These are phyloP conservation scores for Autographa pulchrina DNA, from an alignment of 2,888 invertebrate species.

Conservation along the genomic window DNA sequence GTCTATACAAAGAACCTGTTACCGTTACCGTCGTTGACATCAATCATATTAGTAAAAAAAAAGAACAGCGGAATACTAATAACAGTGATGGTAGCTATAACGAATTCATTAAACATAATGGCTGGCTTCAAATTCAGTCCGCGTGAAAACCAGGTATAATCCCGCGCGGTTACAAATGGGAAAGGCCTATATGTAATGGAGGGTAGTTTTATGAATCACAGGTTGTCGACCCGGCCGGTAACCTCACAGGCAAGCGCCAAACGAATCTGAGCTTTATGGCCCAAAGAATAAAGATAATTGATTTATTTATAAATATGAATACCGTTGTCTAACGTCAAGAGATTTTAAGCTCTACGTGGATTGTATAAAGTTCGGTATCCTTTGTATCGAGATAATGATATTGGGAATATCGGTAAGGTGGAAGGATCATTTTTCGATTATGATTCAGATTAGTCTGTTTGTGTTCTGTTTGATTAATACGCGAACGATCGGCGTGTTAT, in stretches of 20 bases:
- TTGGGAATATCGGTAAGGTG: conserved; percentile 32
- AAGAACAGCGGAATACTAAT: neutral
- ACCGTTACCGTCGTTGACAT: neutral
- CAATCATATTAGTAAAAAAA: neutral
- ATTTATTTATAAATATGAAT: conserved; percentile 43
- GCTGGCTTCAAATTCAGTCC: conserved; percentile 52
- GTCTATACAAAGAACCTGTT: neutral
- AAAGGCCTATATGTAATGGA: conserved; percentile 70
- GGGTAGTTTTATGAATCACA: conserved; percentile 80
- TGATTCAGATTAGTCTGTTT: conserved; percentile 46
- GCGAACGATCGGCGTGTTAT: conserved; percentile 40
- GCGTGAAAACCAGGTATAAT: conserved; percentile 66
- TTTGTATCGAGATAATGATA: conserved; percentile 23
- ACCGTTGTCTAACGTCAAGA: neutral
- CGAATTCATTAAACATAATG: conserved; percentile 54
- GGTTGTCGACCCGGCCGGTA: conserved; percentile 75
- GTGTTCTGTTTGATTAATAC: conserved; percentile 50
- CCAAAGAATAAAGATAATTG: conserved; percentile 48
- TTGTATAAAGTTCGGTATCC: conserved; percentile 29
- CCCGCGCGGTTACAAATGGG: conserved; percentile 69
- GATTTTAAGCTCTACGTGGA: conserved; percentile 38
- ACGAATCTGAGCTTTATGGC: conserved; percentile 51
- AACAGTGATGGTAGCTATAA: conserved; percentile 24
- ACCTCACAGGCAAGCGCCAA: conserved; percentile 60
- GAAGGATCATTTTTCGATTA: conserved; percentile 51